phyloP scores from a whole-genome alignment of 2,113 vertebrate genomes.

The Romanogobio albipinnatus region DNA sequence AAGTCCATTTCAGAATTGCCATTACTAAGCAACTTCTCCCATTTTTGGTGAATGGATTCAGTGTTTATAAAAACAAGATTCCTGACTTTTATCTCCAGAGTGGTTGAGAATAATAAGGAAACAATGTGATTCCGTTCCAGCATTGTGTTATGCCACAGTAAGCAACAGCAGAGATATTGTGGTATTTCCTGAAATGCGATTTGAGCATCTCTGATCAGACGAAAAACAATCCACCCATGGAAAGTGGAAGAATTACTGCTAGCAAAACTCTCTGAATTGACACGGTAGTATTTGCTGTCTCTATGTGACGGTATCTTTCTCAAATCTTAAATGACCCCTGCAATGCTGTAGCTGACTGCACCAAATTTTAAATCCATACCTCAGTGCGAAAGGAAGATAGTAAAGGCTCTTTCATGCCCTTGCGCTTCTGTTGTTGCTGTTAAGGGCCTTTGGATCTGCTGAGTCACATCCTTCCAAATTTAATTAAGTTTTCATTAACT shows the following conservation, averaged over 20 bases:
- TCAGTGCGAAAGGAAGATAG: neutral
- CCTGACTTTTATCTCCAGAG: constrained; percentile 15
- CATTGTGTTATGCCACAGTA: constrained; percentile 45
- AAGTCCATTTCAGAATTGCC: neutral
- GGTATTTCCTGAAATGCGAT: constrained; percentile 47
- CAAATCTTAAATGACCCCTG: constrained; percentile 48
- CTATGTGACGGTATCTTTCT: constrained; percentile 32
- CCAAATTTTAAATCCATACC: constrained; percentile 13
- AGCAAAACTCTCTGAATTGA: neutral
- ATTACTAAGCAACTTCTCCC: neutral
- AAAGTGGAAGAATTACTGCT: constrained; percentile 24
- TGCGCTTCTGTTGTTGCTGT: constrained; percentile 26
- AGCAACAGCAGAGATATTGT: constrained; percentile 38
- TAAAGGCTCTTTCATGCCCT: constrained; percentile 19
- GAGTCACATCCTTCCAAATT: constrained; percentile 39
- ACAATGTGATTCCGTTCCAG: constrained; percentile 43
- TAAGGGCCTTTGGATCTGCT: constrained; percentile 22
- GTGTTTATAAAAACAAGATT: constrained; percentile 36
- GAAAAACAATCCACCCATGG: constrained; percentile 33
- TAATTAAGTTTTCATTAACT: constrained; percentile 48
- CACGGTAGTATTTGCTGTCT: constrained; percentile 5
- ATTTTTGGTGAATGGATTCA: constrained; percentile 25
- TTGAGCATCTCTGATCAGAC: constrained; percentile 26
- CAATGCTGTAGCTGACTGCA: constrained; percentile 45
- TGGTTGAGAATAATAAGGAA: constrained; percentile 43